Conservation (phyloP, 2,888 invertebrate species). For the Andrena marginata region DNA sequence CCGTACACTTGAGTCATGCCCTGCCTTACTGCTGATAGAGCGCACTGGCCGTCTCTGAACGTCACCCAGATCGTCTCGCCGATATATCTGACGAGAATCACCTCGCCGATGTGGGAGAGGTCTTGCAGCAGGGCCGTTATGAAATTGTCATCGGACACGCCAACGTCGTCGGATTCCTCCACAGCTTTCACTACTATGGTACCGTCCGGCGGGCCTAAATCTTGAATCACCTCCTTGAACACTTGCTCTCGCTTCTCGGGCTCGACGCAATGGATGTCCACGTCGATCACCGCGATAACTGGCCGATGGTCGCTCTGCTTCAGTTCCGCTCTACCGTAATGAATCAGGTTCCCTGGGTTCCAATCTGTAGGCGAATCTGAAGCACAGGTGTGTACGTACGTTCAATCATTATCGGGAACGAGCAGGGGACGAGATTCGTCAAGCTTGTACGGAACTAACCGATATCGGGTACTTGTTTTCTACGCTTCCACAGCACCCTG, state of each 20-base stretch:
- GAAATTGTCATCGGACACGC: slow-evolving; percentile 92
- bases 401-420: background rate
- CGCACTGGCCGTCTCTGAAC: slow-evolving; percentile 95
- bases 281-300: slow-evolving; percentile 95
- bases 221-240: slow-evolving; percentile 93
- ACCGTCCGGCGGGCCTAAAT: slow-evolving; percentile 97
- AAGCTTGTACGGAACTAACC: slow-evolving; percentile 82
- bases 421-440: background rate
- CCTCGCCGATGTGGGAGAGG: slow-evolving; percentile 94
- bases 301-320: slow-evolving; percentile 99
- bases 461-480: slow-evolving; percentile 90
- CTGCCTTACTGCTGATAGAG: slow-evolving; percentile 89
- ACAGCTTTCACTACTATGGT: slow-evolving; percentile 92
- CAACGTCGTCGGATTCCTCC: slow-evolving; percentile 86
- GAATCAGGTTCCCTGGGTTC: slow-evolving; percentile 92
- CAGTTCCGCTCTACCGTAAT: slow-evolving; percentile 97
- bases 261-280: slow-evolving; percentile 94
- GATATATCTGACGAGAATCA: slow-evolving; percentile 95
- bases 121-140: slow-evolving; percentile 93
- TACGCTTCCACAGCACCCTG: slow-evolving; percentile 96
- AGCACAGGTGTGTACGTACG: background rate
- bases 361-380: slow-evolving; percentile 86
- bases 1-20: slow-evolving; percentile 88
- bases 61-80: slow-evolving; percentile 96
- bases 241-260: slow-evolving; percentile 91